Evolutionary conservation across 2,113 vertebrate species (phyloP).

Genomic region (Ophthalmolycus amberensis): DNA sequence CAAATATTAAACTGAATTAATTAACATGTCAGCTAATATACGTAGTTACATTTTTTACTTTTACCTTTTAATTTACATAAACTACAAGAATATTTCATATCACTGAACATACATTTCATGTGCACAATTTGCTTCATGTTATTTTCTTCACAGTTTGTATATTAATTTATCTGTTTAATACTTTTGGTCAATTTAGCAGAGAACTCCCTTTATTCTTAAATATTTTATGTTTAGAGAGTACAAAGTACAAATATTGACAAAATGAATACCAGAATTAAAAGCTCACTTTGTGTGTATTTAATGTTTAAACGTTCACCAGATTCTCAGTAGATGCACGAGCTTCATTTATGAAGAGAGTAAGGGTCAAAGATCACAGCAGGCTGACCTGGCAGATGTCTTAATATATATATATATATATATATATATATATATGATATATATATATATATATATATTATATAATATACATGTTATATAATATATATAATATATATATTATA

Average conservation of each 20-base stretch:
- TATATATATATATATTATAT: too few species aligned
- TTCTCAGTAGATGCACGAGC: too few species aligned
- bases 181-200: background rate
- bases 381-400: too few species aligned
- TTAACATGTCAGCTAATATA: too few species aligned
- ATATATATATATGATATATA: too few species aligned
- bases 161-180: background rate
- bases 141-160: background rate
- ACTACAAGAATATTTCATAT: too few species aligned
- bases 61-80: too few species aligned
- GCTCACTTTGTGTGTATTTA: too few species aligned
- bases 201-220: background rate
- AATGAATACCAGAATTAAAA: background rate
- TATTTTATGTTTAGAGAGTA: background rate
- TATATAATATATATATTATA: background rate
- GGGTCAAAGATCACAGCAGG: too few species aligned
- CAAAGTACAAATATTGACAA: background rate
- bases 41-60: too few species aligned
- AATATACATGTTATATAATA: too few species aligned
- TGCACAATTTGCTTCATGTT: background rate
- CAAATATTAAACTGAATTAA: background rate
- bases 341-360: too few species aligned
- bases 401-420: background rate
- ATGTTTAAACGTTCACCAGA: background rate
- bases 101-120: background rate